Base-by-base conservation (phyloP, 2,797 vertebrate species). In the Sebastes oblongus region DNA sequence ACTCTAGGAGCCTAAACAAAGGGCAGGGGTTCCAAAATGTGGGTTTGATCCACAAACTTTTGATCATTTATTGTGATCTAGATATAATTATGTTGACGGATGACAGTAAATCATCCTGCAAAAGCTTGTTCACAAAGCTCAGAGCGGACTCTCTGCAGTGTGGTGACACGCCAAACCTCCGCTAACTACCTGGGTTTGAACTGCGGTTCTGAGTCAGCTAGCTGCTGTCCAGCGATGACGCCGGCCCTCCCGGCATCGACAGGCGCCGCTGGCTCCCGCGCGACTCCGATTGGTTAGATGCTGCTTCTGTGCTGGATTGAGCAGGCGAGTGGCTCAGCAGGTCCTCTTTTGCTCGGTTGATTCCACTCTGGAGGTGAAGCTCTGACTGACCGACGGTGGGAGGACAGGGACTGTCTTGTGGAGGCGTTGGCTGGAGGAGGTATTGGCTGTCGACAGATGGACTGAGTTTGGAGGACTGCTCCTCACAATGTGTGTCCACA, bases 151-250 rank as follows among this genome's bases (percentile, higher is more conserved):
- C n/a, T 24, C 4, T 36, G 54, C 54, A 14, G 18, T 32, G 56
- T 61, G 20, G 25, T 22, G 56, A 42, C 18, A 30, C 13, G 12
- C 25, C 42, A 34, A 50, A 34, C 32, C 55, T 60, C 16, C 16
- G 56, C 22, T 96, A 96, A 91, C 95, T 95, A 72, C 30, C 20
- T 0, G 95, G 95, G 78, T 95, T 94, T 2, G 96, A 96, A 75
- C 94, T 90, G 24, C 94, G 94, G 94, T 94, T 95, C 83, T 95
- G 94, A 50, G 46, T 92, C 60, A 92, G 89, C 86, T 91, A 89
- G 25, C 90, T 83, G 83, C 68, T 72, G 60, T 66, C 67, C n/a
- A 14, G 3, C 24, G 54, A 56, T 9, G 88, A 61, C 12, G 92
- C 42, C 9, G 30, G 92, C 68, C 94, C 94, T n/a, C 92, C 94